These are phyloP conservation scores for Apotomis turbidana DNA, from an alignment of 2,888 invertebrate species.

Conservation along the genomic window DNA sequence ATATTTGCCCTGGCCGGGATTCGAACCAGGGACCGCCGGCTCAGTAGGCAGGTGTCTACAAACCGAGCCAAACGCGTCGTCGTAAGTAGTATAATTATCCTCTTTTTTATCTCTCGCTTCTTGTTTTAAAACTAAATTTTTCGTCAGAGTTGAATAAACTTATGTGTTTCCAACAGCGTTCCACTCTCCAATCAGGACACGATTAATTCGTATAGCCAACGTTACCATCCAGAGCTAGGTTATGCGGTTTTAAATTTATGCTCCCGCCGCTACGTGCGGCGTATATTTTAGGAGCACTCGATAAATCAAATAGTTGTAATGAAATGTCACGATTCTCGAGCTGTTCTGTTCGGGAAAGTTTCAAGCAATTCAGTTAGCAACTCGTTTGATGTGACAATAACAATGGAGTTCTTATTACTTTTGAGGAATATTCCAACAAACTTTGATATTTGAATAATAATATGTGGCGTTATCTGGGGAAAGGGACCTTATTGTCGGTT, in stretches of 20 bases:
- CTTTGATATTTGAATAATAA: too few relatives aligned
- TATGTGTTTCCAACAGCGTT: not conserved
- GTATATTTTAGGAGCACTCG: constrained; percentile 62
- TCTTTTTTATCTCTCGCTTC: too few relatives aligned
- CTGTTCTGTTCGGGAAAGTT: constrained; percentile 22
- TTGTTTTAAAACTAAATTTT: too few relatives aligned
- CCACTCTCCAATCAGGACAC: constrained; percentile 15
- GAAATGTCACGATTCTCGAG: constrained; percentile 62
- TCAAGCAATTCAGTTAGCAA: constrained; percentile 46
- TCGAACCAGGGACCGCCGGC: too few relatives aligned
- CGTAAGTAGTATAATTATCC: too few relatives aligned
- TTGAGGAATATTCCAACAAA: too few relatives aligned
- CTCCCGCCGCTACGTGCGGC: constrained; percentile 54
- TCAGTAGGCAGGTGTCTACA: too few relatives aligned
- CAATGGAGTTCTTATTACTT: not conserved
- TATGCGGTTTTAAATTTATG: constrained; percentile 41
- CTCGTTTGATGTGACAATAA: constrained; percentile 15
- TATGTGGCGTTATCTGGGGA: too few relatives aligned
- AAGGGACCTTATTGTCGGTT: too few relatives aligned
- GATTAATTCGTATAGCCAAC: constrained; percentile 30
- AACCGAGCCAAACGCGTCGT: too few relatives aligned
- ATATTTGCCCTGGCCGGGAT: too few relatives aligned
- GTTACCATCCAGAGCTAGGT: constrained; percentile 18
- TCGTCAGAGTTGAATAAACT: not conserved
- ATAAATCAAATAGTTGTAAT: constrained; percentile 79